Evolutionary conservation across 2,113 vertebrate genomes (phyloP).

Genomic region (Ptilonorhynchus violaceus): DNA sequence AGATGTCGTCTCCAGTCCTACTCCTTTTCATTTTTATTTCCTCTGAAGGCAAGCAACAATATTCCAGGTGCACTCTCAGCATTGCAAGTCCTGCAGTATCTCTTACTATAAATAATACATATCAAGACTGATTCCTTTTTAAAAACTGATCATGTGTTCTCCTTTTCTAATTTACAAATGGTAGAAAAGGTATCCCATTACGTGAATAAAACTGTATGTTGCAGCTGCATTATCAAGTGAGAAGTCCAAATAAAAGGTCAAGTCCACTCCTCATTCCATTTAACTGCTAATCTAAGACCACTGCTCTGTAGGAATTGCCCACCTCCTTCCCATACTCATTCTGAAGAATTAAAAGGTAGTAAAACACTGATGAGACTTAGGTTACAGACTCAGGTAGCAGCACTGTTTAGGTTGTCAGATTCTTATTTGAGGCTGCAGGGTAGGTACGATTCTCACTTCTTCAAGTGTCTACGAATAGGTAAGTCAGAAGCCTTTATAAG

Average conservation of each 20-base stretch:
- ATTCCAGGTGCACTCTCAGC: not conserved
- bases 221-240: not conserved
- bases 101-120: not conserved
- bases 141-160: not conserved
- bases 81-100: not conserved
- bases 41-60: not conserved
- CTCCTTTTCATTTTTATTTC: not conserved
- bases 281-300: not conserved
- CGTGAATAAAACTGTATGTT: not conserved
- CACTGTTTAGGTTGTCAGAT: not conserved
- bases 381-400: not conserved
- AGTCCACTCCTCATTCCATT: rapidly evolving
- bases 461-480: not conserved
- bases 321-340: not conserved
- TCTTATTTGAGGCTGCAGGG: not conserved
- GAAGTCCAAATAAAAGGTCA: not conserved
- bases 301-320: not conserved
- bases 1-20: not conserved
- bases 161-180: not conserved
- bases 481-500: not conserved
- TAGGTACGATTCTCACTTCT: not conserved
- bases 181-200: not conserved
- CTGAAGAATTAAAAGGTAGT: not conserved
- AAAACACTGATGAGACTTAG: not conserved
- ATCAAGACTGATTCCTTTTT: not conserved